Evolutionary conservation across 2,113 vertebrate species (phyloP).

Genomic region (Alexandromys fortis): DNA sequence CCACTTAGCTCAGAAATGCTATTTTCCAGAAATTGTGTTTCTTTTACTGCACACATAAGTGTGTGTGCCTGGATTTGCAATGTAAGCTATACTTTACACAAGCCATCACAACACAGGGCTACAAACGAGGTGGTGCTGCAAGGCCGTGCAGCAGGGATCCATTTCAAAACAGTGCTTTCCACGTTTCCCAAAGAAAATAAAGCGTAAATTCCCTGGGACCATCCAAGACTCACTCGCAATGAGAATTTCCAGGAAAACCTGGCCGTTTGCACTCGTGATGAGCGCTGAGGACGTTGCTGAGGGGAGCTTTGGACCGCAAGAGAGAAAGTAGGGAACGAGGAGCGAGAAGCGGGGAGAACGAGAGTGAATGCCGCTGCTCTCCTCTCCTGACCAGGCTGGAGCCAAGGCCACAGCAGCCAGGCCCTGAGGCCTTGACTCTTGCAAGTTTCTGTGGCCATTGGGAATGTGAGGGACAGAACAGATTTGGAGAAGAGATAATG

Average conservation of each 20-base stretch:
- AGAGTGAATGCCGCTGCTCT: background rate
- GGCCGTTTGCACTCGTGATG: background rate
- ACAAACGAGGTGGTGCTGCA: background rate
- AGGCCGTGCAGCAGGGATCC: background rate
- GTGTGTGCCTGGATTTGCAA: background rate
- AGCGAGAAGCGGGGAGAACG: background rate
- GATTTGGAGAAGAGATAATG: background rate
- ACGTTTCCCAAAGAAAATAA: background rate
- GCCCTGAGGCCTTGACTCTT: background rate
- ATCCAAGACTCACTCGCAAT: background rate
- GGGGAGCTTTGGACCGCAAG: background rate
- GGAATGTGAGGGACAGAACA: background rate
- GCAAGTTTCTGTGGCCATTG: background rate
- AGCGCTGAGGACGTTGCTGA: background rate
- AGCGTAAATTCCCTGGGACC: background rate
- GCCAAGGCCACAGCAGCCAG: background rate
- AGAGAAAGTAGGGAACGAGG: background rate
- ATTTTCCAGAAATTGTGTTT: background rate
- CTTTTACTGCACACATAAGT: background rate
- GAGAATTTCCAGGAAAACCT: background rate
- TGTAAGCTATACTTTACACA: background rate
- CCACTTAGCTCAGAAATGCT: background rate
- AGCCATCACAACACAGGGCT: background rate
- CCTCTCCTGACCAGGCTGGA: background rate
- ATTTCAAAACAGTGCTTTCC: constrained; percentile 27